phyloP scores from a whole-genome alignment of 2,113 vertebrate species.

The Poeciliopsis retropinna region DNA sequence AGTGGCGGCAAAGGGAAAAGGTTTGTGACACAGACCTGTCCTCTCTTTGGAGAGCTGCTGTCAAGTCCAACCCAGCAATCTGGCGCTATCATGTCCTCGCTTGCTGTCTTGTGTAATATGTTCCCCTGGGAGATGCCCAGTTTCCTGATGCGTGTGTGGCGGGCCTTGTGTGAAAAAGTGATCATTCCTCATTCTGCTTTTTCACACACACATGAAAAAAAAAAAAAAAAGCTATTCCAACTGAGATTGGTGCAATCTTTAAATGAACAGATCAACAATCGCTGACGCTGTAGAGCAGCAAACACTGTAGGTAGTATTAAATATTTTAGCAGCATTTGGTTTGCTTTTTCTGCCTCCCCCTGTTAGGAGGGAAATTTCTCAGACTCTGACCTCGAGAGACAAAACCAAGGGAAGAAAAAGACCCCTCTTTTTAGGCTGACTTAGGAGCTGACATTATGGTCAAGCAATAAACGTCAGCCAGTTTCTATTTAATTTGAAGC shows the following conservation, averaged over 20 bases:
- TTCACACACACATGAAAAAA: neutral
- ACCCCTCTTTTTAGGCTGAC: neutral
- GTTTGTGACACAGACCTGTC: conserved; percentile 8
- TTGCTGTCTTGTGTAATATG: conserved; percentile 49
- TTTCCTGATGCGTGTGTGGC: conserved; percentile 19
- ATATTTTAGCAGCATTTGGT: conserved; percentile 40
- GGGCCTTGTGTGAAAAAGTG: conserved; percentile 29
- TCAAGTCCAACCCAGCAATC: conserved; percentile 26
- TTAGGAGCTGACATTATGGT: neutral
- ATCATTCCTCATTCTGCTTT: conserved; percentile 24
- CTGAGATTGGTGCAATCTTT: neutral
- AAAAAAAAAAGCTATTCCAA: neutral
- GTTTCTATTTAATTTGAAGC: conserved; percentile 19
- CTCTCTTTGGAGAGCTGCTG: conserved; percentile 41
- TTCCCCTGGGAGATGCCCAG: conserved; percentile 48
- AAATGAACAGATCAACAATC: neutral
- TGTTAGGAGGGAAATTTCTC: conserved; percentile 23
- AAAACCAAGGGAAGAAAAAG: neutral
- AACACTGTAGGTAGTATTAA: conserved; percentile 23
- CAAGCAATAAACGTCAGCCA: conserved; percentile 18
- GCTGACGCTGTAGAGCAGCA: neutral
- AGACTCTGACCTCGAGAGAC: conserved; percentile 22
- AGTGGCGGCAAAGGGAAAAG: conserved; percentile 13
- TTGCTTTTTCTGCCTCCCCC: conserved; percentile 42
- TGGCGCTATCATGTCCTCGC: conserved; percentile 36